Evolutionary conservation across 2,113 vertebrate genomes (phyloP).

Genomic region (Oceanites oceanicus): DNA sequence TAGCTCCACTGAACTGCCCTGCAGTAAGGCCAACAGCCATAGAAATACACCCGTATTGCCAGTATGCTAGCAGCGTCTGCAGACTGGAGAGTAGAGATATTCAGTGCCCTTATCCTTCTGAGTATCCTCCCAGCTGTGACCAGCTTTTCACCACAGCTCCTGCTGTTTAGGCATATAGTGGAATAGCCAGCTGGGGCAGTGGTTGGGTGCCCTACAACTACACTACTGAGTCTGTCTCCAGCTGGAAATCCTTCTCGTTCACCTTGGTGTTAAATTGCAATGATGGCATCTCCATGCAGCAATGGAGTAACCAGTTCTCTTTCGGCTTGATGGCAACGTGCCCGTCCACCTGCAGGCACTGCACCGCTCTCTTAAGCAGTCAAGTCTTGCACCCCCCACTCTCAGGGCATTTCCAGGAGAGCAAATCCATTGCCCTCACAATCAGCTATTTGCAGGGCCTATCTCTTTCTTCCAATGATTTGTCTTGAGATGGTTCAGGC

Average conservation of each 20-base stretch:
- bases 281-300: background rate
- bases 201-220: background rate
- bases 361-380: background rate
- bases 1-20: background rate
- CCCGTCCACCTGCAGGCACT: background rate
- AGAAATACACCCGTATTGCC: background rate
- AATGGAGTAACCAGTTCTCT: background rate
- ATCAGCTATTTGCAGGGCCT: background rate
- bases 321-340: background rate
- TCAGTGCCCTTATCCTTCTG: background rate
- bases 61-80: accelerated
- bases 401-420: background rate
- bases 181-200: background rate
- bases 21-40: background rate
- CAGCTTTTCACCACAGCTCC: background rate
- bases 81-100: background rate
- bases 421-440: background rate
- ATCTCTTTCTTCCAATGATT: background rate
- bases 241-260: background rate
- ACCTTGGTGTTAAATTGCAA: background rate
- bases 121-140: background rate
- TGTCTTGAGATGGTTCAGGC: background rate
- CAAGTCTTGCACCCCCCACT: background rate
- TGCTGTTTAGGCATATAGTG: background rate
- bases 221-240: background rate